phyloP scores from a whole-genome alignment of 2,888 invertebrate genomes.

The Andricus quercusramuli region DNA sequence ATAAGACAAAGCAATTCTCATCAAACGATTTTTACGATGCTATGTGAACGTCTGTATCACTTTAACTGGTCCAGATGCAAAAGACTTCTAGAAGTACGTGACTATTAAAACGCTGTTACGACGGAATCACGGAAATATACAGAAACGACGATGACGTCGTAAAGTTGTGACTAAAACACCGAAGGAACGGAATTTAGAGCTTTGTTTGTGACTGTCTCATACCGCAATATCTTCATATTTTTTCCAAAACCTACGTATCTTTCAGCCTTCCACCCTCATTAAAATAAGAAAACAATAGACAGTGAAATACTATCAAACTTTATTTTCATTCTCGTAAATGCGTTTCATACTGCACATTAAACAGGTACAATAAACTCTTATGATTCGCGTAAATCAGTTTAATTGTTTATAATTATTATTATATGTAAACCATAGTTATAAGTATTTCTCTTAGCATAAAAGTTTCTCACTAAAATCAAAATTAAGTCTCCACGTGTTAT shows the following conservation, averaged over 20 bases:
- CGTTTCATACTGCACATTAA: not conserved
- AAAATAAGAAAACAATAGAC: not conserved
- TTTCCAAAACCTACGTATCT: not conserved
- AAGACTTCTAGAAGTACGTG: slow-evolving; percentile 12
- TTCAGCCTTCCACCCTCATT: not conserved
- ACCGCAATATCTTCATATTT: not conserved
- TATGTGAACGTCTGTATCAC: slow-evolving; percentile 3
- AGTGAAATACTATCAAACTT: not conserved
- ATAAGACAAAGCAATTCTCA: not conserved
- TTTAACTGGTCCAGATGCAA: slow-evolving; percentile 13
- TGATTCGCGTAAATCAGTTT: not conserved
- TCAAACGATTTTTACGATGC: slow-evolving; percentile 7
- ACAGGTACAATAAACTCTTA: not conserved
- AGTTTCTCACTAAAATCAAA: not conserved
- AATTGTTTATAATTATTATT: not conserved
- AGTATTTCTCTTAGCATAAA: not conserved
- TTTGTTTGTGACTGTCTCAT: not conserved
- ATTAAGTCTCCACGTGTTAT: not conserved
- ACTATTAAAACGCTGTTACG: slow-evolving; percentile 12
- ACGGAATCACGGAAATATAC: not conserved
- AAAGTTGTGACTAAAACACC: slow-evolving; percentile 26
- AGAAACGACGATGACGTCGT: slow-evolving; percentile 7
- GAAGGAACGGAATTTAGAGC: not conserved
- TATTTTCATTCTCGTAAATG: not conserved
- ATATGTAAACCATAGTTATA: not conserved